These are phyloP conservation scores for Polyergus mexicanus DNA, from an alignment of 1,140 invertebrate species.

Conservation along the genomic window DNA sequence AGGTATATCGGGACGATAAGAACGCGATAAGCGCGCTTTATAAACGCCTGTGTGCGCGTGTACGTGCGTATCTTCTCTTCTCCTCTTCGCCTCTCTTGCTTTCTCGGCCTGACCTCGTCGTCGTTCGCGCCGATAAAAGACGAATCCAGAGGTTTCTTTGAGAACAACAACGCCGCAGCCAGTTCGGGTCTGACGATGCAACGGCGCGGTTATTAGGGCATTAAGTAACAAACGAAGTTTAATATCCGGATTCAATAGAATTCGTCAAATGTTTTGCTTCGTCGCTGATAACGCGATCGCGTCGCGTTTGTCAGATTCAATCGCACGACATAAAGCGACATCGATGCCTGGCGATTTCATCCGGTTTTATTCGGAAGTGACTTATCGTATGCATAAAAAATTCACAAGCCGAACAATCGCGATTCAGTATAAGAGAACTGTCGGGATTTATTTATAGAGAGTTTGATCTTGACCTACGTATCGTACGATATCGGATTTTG, in stretches of 20 bases:
- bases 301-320: too few relatives aligned
- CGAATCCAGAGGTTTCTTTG: constrained; percentile 52
- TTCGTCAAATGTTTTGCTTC: not conserved
- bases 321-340: constrained; percentile 18
- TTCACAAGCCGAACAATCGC: not conserved
- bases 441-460: not conserved
- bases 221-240: not conserved
- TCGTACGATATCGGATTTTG: not conserved
- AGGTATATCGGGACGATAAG: constrained; percentile 70
- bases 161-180: not conserved
- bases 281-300: constrained; percentile 6
- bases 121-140: constrained; percentile 66
- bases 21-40: constrained; percentile 70
- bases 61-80: not conserved
- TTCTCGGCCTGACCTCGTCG: constrained; percentile 10
- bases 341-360: constrained; percentile 49
- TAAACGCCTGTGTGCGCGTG: constrained; percentile 13
- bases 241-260: not conserved
- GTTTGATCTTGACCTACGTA: not conserved
- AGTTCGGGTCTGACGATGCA: constrained; percentile 23
- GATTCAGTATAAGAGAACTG: not conserved
- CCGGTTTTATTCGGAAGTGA: constrained; percentile 13
- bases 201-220: not conserved
- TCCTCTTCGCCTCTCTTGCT: constrained; percentile 22
- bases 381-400: not conserved